Base-by-base conservation (phyloP, 1,140 invertebrate species). In the Agraylea sexmaculata region DNA sequence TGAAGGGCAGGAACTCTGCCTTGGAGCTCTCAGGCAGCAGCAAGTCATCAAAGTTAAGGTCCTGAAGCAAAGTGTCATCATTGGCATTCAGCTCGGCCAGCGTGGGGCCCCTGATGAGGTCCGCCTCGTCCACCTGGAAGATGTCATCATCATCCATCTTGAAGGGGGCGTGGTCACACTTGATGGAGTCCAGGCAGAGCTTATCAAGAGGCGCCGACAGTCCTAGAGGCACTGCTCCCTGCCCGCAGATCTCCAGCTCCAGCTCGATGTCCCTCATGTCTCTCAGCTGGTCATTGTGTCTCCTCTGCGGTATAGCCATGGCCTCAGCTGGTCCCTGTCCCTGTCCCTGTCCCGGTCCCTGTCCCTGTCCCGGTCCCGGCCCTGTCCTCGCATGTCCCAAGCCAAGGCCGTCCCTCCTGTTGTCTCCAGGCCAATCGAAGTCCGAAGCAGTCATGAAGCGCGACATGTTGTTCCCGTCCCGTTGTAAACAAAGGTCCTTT, bases 81-180 rank as follows among this genome's bases (percentile, higher is more conserved):
- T 87, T 84, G 17, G 80, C 81, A 63, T 89, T 89, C 7, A 93
- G 61, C 59, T 91, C 86, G 0, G 87, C 83, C 29, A 93, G 62
- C 40, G 87, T 92, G 1, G 87, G 85, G 1, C 83, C 84, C 48
- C 78, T 71, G 50, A 86, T 78, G 19, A 89, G 69, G 64, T 89
- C 85, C 29, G 80, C 77, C 61, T 87, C 86, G 56, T 90, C 85
- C 27, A 88, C 82, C 69, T 87, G 84, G 55, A 88, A 87, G 47
- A 89, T 87, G 55, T 88, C 85, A 56, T 89, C 84, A 52, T 88
- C 84, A 50, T 87, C 83, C 72, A 85, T 80, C 58, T 75, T 80
- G 32, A 80, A 76, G 3, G 74, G 60, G n/a, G n/a, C n/a, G n/a
- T n/a, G n/a, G 50, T 78, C 75, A 35, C 67, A 65, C 64, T 75